Base-by-base conservation (phyloP, 2,888 invertebrate genomes). In the Cantharis rufa region DNA sequence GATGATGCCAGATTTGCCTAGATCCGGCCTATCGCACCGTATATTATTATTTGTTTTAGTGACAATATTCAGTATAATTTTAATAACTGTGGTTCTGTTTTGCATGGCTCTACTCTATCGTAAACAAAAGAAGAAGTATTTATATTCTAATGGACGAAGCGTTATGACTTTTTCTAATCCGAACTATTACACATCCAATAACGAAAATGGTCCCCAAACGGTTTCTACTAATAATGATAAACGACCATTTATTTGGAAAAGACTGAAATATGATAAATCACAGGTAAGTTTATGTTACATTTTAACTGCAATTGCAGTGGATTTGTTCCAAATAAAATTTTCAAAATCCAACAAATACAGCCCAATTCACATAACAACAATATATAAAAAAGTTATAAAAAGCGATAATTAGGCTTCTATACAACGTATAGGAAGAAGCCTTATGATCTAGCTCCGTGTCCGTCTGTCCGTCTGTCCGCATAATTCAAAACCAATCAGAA, bases 81-180 rank as follows among this genome's bases (percentile, higher is more conserved):
- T 89, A 76, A 78, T 89, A 32, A 84, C 83, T 18, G 84, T 89
- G 21, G 86, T 88, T 16, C 80, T 89, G 15, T 86, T 87, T 11
- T 85, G 87, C 48, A 82, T 87, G 48, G 84, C 84, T 4, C 82
- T 90, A 10, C 88, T 91, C 27, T 87, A 90, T 84, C 85, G 90
- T 83, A 87, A 89, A 82, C 84, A 89, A 84, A 85, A 89, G 79
- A 90, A 92, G 87, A 89, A 91, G 85, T 88, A 91, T 86, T 81
- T 90, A 86, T 87, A 90, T 78, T 90, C 90, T 7, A 90, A 90
- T 27, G 91, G 93, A 16, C 90, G 93, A 81, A 94, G 94, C 64
- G 94, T 95, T 18, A 90, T 96, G 83, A 95, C 95, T 0, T 97
- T 96, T 88, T 94, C 96, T 68, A 97, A 97, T 89, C 97, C 97